These are phyloP conservation scores for Entomobrya proxima DNA, from an alignment of 2,888 invertebrate genomes.

Conservation along the genomic window DNA sequence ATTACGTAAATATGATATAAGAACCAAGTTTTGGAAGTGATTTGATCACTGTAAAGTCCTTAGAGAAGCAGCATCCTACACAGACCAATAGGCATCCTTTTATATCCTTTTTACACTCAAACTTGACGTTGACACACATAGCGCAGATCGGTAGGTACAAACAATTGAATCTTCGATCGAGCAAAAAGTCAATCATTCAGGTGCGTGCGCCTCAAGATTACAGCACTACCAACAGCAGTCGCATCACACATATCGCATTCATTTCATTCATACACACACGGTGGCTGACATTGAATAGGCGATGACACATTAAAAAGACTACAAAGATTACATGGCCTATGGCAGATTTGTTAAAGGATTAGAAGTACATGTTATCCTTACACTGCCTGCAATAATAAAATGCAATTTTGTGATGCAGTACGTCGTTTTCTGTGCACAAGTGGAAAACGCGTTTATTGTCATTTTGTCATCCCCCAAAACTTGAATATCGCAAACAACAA, in stretches of 20 bases:
- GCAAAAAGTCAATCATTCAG: constrained; percentile 31
- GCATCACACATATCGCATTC: too few relatives aligned
- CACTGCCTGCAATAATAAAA: constrained; percentile 22
- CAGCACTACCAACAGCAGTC: not conserved
- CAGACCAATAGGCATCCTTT: not conserved
- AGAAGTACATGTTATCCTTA: constrained; percentile 49
- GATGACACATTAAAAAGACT: constrained; percentile 45
- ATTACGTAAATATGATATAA: not conserved
- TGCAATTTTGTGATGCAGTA: constrained; percentile 37
- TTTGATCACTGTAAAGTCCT: not conserved
- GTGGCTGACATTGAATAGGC: constrained; percentile 44
- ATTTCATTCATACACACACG: not conserved
- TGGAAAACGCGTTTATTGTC: constrained; percentile 18
- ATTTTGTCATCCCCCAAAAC: constrained; percentile 23
- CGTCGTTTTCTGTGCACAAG: not conserved
- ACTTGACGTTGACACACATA: constrained; percentile 23
- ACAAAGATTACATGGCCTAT: constrained; percentile 32
- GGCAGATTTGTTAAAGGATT: constrained; percentile 29
- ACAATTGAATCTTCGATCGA: constrained; percentile 42
- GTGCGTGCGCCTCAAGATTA: constrained; percentile 20
- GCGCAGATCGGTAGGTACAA: not conserved
- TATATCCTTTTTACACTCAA: not conserved
- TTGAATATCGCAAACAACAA: not conserved
- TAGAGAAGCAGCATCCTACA: not conserved
- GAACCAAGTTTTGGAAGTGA: not conserved